Conservation (phyloP, 1,140 invertebrate genomes). For the Forficula auricularia region DNA sequence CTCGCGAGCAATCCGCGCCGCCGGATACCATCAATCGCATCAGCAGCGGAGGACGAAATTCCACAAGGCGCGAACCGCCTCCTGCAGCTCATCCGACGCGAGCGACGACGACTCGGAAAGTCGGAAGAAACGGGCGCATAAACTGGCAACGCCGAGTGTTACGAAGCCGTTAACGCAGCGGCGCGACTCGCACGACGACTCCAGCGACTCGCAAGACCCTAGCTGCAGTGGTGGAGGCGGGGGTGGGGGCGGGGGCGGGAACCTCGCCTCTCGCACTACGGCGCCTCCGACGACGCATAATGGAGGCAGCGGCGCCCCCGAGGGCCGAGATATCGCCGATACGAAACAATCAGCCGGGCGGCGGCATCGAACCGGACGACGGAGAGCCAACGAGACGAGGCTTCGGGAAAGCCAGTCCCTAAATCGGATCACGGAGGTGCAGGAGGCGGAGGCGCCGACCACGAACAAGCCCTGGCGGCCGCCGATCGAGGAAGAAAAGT, state of each 20-base stretch:
- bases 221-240: slow-evolving; percentile 29
- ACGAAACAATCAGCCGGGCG: slow-evolving; percentile 17
- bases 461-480: neutral
- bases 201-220: slow-evolving; percentile 53
- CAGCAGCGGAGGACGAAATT: slow-evolving; percentile 48
- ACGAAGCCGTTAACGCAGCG: slow-evolving; percentile 35
- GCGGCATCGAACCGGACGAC: slow-evolving; percentile 33
- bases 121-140: slow-evolving; percentile 58
- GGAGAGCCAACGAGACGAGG: slow-evolving; percentile 43
- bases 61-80: slow-evolving; percentile 61
- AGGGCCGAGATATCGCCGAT: slow-evolving; percentile 6
- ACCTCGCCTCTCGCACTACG: slow-evolving; percentile 11
- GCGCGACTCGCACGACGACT: slow-evolving; percentile 59
- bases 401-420: slow-evolving; percentile 61
- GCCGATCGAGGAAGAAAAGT: neutral
- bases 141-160: slow-evolving; percentile 32
- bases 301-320: slow-evolving; percentile 20
- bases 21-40: slow-evolving; percentile 5
- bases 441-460: slow-evolving; percentile 35
- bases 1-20: slow-evolving; percentile 13
- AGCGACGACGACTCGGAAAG: slow-evolving; percentile 78
- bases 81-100: slow-evolving; percentile 75
- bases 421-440: slow-evolving; percentile 63
- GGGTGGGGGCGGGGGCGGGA: slow-evolving; percentile 19
- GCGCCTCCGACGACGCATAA: slow-evolving; percentile 10